Percentiles rank a stretch among this genome's conserved stretches.
Conservation (phyloP, 2,113 vertebrate genomes). For the Grantiella picta region DNA sequence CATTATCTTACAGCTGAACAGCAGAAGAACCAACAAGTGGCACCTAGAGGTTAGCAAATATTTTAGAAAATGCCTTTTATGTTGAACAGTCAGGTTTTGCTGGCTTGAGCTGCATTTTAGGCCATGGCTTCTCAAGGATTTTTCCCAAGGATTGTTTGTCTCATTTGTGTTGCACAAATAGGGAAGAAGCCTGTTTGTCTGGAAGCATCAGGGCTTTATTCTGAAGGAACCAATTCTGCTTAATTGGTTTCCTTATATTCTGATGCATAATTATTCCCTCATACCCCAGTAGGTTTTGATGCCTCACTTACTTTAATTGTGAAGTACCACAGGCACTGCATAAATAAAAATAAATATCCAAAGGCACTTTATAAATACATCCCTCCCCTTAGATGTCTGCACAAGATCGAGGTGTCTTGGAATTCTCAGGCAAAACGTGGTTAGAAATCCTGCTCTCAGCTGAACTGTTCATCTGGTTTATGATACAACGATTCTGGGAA, state of each 20-base stretch:
- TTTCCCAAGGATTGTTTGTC: neutral
- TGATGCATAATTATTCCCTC: neutral
- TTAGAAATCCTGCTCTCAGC: neutral
- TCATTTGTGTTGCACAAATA: neutral
- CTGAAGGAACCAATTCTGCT: neutral
- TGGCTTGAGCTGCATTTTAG: neutral
- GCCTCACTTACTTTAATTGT: neutral
- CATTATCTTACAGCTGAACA: neutral
- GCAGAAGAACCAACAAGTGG: neutral
- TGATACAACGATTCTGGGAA: neutral
- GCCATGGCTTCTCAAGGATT: neutral
- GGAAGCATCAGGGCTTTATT: neutral
- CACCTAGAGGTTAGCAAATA: neutral
- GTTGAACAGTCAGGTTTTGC: neutral
- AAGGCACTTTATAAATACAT: neutral
- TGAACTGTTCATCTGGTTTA: neutral
- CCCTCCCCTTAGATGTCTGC: neutral
- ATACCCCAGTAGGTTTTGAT: neutral
- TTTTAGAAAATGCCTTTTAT: neutral
- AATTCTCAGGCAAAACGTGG: neutral
- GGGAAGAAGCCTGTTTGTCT: neutral
- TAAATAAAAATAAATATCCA: constrained; percentile 25
- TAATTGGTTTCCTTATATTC: neutral
- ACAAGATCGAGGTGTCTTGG: neutral
- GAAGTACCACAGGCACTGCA: neutral